Evolutionary conservation across 2,888 invertebrate species (phyloP), one percentile per base, ranked within the genome.

Genomic region (Maniola hyperantus): DNA sequence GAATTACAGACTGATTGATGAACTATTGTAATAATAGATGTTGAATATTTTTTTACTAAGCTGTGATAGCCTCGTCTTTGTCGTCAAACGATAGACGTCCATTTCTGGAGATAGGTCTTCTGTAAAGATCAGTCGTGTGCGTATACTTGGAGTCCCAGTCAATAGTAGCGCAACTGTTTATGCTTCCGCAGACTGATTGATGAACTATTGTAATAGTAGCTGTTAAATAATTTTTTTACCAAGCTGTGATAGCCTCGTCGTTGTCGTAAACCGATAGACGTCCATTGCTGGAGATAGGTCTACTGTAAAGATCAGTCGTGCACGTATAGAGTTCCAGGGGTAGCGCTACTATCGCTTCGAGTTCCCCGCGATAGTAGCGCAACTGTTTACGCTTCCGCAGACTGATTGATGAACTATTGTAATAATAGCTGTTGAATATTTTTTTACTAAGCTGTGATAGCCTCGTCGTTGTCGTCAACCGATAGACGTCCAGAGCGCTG

Each of bases 141-240:
- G 44, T 46, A 46, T 46, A 50, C 50, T 26, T 51, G 50, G 13
- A 11, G 51, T 51, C 13, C 50, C 51, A 33, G 81, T 84, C 84
- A 83, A 72, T 74, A 75, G 76, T 74, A 72, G 68, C 71, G 67
- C 72, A 77, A 77, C 77, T 80, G 51, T 51, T 78, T 77, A 75
- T 72, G 73, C 71, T 75, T 71, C 70, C 66, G 65, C 66, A 66
- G 65, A 66, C 73, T 77, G 77, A 81, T 77, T 77, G 74, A 76
- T 55, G 55, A 33, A 55, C 55, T 55, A n/a, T 34, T 33, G 33
- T 34, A 33, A 8, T 4, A 53, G 5, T 6, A 5, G 5, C 44
- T n/a, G 6, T 46, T 46, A 6, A 46, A 46, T 46, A n/a, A n/a
- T n/a, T 26, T 26, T n/a, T 26, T 26, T 26, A 26, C 2, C 4